A percentile compares a stretch with the other conserved stretches of the same genome.
Conservation (phyloP, 2,113 vertebrate species). For the Felis catus region F.catus_Fca126_mat1.0 CM031415.1:188209001-188209500, state of each 20-base stretch:
- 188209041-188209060: neutral
- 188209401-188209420: neutral
- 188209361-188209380: neutral
- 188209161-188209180: neutral
- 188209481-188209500: neutral
- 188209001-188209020: neutral
- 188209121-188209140: neutral
- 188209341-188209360: neutral
- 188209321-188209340: neutral
- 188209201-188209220: neutral
- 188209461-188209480: neutral
- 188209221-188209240: neutral
- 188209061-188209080: neutral
- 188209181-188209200: neutral
- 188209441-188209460: neutral
- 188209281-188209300: neutral
- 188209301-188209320: neutral
- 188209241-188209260: neutral
- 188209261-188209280: neutral
- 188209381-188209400: neutral
- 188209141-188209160: neutral
- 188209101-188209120: neutral
- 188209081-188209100: neutral
- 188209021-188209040: neutral
- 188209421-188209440: neutral